These are phyloP conservation scores for Porites divaricata DNA, from an alignment of 92 coral and sea anemone genomes.

Conservation along the genomic window DNA sequence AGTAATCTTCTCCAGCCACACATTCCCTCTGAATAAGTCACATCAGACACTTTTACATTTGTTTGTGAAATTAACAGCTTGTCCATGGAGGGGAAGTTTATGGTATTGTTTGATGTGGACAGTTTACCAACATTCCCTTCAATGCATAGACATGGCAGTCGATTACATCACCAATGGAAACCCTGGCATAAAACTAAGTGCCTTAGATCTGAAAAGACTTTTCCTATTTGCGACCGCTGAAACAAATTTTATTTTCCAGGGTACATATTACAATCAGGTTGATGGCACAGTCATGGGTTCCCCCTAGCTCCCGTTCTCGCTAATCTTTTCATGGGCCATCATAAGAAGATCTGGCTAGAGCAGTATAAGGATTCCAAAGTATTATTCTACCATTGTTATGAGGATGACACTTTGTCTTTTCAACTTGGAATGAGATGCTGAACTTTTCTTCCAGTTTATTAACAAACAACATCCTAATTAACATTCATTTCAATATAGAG, in stretches of 20 bases:
- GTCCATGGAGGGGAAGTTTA: neutral
- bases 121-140: slow-evolving; percentile 22
- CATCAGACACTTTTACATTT: slow-evolving; percentile 29
- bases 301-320: slow-evolving; percentile 22
- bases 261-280: slow-evolving; percentile 18
- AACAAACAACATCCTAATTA: neutral
- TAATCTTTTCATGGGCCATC: neutral
- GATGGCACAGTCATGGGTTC: slow-evolving; percentile 24
- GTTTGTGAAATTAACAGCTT: slow-evolving; percentile 16
- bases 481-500: slow-evolving; percentile 9
- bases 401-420: neutral
- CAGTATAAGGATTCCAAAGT: neutral
- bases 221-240: slow-evolving; percentile 17
- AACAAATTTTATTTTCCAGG: slow-evolving; percentile 4
- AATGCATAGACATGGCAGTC: slow-evolving; percentile 10
- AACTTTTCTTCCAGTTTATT: neutral
- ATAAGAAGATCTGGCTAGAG: neutral
- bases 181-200: slow-evolving; percentile 5
- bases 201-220: slow-evolving; percentile 1
- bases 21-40: slow-evolving; percentile 14
- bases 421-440: neutral
- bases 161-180: slow-evolving; percentile 10
- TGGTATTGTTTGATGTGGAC: slow-evolving; percentile 18
- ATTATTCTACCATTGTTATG: neutral
- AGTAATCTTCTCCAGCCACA: slow-evolving; percentile 22